A percentile compares a stretch with the other conserved stretches of the same genome.
phyloP scores from a whole-genome alignment of 2,797 vertebrate genomes.

The Denticeps clupeoides region DNA sequence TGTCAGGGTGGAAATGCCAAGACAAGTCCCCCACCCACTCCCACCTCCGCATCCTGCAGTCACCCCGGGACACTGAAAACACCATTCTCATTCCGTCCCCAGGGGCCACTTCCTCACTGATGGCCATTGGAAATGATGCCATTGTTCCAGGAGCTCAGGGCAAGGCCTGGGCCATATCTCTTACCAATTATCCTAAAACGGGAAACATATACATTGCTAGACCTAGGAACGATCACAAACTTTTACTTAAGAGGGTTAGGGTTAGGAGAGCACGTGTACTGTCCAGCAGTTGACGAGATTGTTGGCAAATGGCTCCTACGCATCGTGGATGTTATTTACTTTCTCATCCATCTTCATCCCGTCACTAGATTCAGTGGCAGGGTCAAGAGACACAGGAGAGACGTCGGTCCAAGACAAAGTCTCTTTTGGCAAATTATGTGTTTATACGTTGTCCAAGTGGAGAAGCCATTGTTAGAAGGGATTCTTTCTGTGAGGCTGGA shows the following conservation, averaged over 20 bases:
- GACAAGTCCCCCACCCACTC: background rate
- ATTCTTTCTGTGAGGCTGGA: background rate
- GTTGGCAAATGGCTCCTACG: too few relatives aligned
- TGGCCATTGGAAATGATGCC: conserved; percentile 22
- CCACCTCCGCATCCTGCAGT: conserved; percentile 20
- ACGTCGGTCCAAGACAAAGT: conserved; percentile 4
- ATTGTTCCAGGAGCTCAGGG: conserved; percentile 8
- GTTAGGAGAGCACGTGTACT: too few relatives aligned
- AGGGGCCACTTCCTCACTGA: conserved; percentile 31
- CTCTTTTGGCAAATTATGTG: background rate
- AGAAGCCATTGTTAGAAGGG: background rate
- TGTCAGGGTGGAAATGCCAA: background rate
- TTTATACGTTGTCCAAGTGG: background rate
- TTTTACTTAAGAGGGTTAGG: too few relatives aligned
- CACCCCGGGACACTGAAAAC: conserved; percentile 33
- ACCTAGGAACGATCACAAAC: too few relatives aligned
- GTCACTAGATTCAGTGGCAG: conserved; percentile 1
- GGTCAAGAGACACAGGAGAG: conserved; percentile 3
- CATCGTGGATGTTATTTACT: too few relatives aligned
- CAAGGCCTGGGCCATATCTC: background rate
- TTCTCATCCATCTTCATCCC: conserved; percentile 6
- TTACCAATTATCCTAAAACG: background rate
- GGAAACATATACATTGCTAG: too few relatives aligned
- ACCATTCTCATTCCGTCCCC: conserved; percentile 35
- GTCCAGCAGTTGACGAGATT: too few relatives aligned